Percentiles rank a stretch among this genome's conserved stretches.
These are phyloP conservation scores for Trissolcus brochymenae DNA, from an alignment of 2,888 invertebrate genomes.

Conservation along the genomic window DNA sequence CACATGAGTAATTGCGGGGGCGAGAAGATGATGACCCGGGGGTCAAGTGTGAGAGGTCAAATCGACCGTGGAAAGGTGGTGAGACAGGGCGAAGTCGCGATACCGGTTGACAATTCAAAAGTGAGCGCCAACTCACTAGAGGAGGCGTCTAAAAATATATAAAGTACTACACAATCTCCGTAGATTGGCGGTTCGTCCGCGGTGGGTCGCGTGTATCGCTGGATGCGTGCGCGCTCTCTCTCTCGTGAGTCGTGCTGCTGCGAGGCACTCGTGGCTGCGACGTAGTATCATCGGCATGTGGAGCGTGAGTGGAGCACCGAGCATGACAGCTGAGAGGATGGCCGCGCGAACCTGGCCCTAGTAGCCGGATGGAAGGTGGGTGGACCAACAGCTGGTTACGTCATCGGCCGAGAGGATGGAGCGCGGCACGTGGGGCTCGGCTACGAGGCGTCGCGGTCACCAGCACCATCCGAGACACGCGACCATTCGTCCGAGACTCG, in stretches of 20 bases:
- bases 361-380: slow-evolving; percentile 70
- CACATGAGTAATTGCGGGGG: neutral
- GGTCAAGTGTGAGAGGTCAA: too few relatives aligned
- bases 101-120: neutral
- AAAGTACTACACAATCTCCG: neutral
- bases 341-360: slow-evolving; percentile 76
- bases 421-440: slow-evolving; percentile 65
- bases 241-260: neutral
- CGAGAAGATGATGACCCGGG: too few relatives aligned
- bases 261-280: slow-evolving; percentile 45
- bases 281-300: slow-evolving; percentile 46
- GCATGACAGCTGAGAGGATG: slow-evolving; percentile 71
- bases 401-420: slow-evolving; percentile 63
- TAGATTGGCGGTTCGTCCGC: neutral
- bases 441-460: slow-evolving; percentile 73
- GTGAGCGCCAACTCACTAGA: neutral
- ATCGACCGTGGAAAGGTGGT: too few relatives aligned
- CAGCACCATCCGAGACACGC: slow-evolving; percentile 74
- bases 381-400: slow-evolving; percentile 10
- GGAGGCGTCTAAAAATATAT: neutral
- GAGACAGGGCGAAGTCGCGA: too few relatives aligned
- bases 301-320: slow-evolving; percentile 24
- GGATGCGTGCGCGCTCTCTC: slow-evolving; percentile 1
- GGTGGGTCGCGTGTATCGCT: slow-evolving; percentile 15
- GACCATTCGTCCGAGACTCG: slow-evolving; percentile 71